Evolutionary conservation across 2,888 invertebrate genomes (phyloP).

Genomic region (Apomyelois bistriatella): DNA sequence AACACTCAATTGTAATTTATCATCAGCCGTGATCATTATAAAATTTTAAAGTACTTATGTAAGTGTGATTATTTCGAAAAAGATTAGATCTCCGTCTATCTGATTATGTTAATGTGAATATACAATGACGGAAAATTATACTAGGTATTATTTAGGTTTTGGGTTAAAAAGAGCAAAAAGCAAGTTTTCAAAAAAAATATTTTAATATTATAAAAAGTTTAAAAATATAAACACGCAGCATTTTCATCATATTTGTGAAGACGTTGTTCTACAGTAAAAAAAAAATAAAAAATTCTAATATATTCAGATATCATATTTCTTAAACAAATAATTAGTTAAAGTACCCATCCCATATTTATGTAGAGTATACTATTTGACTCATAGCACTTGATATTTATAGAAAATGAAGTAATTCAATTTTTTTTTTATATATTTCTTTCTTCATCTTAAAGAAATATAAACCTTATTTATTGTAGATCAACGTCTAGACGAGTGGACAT

Average conservation of each 20-base stretch:
- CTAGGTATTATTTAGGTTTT: conserved; percentile 4
- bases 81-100: neutral
- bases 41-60: neutral
- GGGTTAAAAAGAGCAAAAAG: conserved; percentile 27
- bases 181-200: conserved; percentile 41
- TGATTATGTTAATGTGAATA: neutral
- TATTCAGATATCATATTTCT: neutral
- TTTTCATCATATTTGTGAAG: conserved; percentile 26
- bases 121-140: neutral
- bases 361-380: too few species aligned
- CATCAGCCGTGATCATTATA: neutral
- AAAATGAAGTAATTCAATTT: too few species aligned
- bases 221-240: conserved; percentile 36
- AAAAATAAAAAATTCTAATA: neutral
- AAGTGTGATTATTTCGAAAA: neutral
- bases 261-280: conserved; percentile 16
- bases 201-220: conserved; percentile 43
- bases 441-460: too few species aligned
- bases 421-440: too few species aligned
- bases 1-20: neutral
- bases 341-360: too few species aligned
- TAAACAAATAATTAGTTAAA: too few species aligned
- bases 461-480: conserved; percentile 1
- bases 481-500: neutral
- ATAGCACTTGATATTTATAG: too few species aligned